A percentile compares a stretch with the other conserved stretches of the same genome.
Evolutionary conservation across 2,113 vertebrate genomes (phyloP).

Genomic region (Albula glossodonta): DNA sequence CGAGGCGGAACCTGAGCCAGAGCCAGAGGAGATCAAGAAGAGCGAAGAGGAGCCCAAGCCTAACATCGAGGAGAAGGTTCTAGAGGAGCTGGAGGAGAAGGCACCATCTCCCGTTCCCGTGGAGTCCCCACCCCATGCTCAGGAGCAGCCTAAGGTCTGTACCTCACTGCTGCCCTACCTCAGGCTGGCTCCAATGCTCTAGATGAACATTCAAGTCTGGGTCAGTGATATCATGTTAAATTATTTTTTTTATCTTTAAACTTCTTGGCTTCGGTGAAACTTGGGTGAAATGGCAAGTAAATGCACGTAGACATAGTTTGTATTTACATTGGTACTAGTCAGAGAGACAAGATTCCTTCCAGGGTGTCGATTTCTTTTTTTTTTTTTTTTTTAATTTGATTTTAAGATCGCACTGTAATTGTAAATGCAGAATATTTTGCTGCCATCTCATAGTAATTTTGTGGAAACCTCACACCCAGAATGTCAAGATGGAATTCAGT

Average conservation of each 20-base stretch:
- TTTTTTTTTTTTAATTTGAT: not conserved
- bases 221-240: no score
- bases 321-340: not conserved
- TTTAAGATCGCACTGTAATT: no score
- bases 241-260: no score
- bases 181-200: not conserved
- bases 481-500: no score
- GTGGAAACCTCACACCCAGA: no score
- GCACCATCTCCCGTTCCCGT: slow-evolving; percentile 83
- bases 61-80: slow-evolving; percentile 82
- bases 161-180: not conserved
- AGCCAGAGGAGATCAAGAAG: slow-evolving; percentile 68
- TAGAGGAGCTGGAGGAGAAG: slow-evolving; percentile 89
- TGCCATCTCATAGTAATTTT: no score
- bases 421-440: no score
- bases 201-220: not conserved
- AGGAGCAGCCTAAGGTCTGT: slow-evolving; percentile 87
- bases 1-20: slow-evolving; percentile 62
- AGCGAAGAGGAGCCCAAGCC: slow-evolving; percentile 78
- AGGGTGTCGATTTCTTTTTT: not conserved
- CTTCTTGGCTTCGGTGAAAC: not conserved
- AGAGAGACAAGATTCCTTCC: not conserved
- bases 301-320: not conserved
- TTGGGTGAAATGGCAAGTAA: not conserved
- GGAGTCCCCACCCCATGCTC: slow-evolving; percentile 82